Evolutionary conservation across 2,113 vertebrate genomes (phyloP), one percentile per base, ranked within the genome.

Genomic region (Equus przewalskii): DNA sequence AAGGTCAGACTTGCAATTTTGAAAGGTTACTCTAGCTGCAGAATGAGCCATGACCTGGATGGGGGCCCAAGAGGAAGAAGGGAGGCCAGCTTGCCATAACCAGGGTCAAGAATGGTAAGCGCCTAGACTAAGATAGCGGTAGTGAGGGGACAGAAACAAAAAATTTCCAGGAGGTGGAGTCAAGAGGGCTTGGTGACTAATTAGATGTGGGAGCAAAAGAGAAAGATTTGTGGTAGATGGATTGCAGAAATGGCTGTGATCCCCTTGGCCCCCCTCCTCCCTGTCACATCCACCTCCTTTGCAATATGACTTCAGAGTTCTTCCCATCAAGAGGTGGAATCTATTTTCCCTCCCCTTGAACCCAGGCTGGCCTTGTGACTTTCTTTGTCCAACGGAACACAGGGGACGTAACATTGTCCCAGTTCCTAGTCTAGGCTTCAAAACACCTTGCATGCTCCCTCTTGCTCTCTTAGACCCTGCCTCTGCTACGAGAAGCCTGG

Each of bases 191-290:
- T 30, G 58, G 90, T 28, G 51, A 65, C n/a, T 24, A 24, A 19
- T 22, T 64, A 22, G 28, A 56, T 0, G 0, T 6, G 44, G 1
- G n/a, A 26, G 22, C 1, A 7, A 10, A 67, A 19, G 70, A 86
- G 51, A 11, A 30, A 85, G 33, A 33, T 1, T 2, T 6, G 24
- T 1, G 41, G 54, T 2, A 8, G 85, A 4, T 7, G 1, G 1
- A 14, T 6, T 1, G 26, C 30, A 33, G 11, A 70, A 1, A 24
- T 41, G 72, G 33, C 33, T 30, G 1, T 1, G 28, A 9, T 1
- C 19, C 16, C 22, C 51, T 19, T 0, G 11, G 5, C 0, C 2
- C 1, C 2, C 49, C 46, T 10, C 10, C 6, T 9, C 51, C 7
- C 11, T 15, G 2, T 67, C 36, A 72, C 0, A 44, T 22, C 46